A percentile compares a stretch with the other conserved stretches of the same genome.
phyloP scores from a whole-genome alignment of 2,888 invertebrate species.

The Conus canariensis region DNA sequence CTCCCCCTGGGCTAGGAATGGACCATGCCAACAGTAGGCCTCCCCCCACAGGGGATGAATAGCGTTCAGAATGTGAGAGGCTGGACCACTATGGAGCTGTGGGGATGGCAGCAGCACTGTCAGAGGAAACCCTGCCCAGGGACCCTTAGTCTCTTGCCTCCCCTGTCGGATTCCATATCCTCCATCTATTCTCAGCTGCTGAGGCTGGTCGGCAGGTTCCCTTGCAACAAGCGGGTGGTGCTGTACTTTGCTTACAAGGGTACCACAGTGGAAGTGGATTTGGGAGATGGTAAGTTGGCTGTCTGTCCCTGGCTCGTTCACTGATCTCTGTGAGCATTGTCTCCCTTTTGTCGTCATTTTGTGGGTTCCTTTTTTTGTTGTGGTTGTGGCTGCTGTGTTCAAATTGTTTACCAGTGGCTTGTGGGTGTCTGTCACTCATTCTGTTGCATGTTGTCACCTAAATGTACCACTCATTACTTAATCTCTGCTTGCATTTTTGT shows the following conservation, averaged over 20 bases:
- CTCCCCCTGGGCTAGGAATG: conserved; percentile 43
- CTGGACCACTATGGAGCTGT: conserved; percentile 50
- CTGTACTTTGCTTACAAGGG: conserved; percentile 56
- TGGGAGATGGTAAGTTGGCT: conserved; percentile 60
- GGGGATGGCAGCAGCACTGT: conserved; percentile 48
- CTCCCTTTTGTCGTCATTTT: too few species aligned
- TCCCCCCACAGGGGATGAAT: conserved; percentile 43
- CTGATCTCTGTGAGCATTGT: not conserved
- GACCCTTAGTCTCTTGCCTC: conserved; percentile 49
- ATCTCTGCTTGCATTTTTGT: too few species aligned
- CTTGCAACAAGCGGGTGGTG: conserved; percentile 54
- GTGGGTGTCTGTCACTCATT: too few species aligned
- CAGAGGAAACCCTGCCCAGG: conserved; percentile 39
- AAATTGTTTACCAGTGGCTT: too few species aligned
- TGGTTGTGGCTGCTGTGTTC: too few species aligned
- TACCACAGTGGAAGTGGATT: conserved; percentile 55
- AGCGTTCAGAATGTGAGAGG: conserved; percentile 41
- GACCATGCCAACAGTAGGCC: conserved; percentile 43
- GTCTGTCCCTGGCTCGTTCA: conserved; percentile 11
- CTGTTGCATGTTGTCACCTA: too few species aligned
- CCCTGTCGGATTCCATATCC: conserved; percentile 50
- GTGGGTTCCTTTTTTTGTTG: too few species aligned
- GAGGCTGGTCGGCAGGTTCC: conserved; percentile 51
- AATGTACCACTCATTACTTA: too few species aligned
- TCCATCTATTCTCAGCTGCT: conserved; percentile 53